These are phyloP conservation scores for Ophiothrix spiculata DNA, from an alignment of 35 echinoderm and acorn worm species.

Conservation along the genomic window DNA sequence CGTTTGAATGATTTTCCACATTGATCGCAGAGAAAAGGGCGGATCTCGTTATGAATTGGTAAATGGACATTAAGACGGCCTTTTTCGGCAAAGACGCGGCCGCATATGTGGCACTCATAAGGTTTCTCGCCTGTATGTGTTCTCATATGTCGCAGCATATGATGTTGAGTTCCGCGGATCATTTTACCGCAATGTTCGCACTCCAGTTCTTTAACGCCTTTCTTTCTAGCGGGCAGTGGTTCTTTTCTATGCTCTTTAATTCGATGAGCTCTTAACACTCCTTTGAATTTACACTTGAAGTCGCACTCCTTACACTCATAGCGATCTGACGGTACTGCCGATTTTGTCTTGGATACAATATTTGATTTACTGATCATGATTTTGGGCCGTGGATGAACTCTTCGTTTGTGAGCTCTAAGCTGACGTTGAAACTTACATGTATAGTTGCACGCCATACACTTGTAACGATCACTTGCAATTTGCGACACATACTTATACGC, in stretches of 20 bases:
- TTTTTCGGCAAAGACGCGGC: constrained; percentile 26
- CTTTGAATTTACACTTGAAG: constrained; percentile 40
- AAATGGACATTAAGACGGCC: constrained; percentile 56
- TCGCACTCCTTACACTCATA: constrained; percentile 45
- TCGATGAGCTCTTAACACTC: constrained; percentile 30
- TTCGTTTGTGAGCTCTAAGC: neutral
- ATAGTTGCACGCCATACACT: constrained; percentile 34
- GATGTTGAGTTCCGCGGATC: constrained; percentile 29
- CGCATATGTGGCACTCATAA: constrained; percentile 69
- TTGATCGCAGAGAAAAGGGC: constrained; percentile 62
- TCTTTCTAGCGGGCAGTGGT: neutral
- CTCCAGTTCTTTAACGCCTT: constrained; percentile 13
- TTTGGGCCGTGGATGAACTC: neutral
- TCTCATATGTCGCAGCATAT: constrained; percentile 51
- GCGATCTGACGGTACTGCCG: neutral
- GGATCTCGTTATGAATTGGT: constrained; percentile 62
- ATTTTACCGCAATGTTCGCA: constrained; percentile 46
- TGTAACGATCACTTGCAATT: constrained; percentile 10
- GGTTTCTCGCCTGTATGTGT: constrained; percentile 78
- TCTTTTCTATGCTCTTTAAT: constrained; percentile 39
- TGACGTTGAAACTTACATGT: constrained; percentile 42
- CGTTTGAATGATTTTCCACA: constrained; percentile 73
- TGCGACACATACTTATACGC: constrained; percentile 15
- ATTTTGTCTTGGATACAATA: neutral
- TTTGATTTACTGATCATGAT: neutral